Evolutionary conservation across 2,797 vertebrate species (phyloP), one percentile per base, ranked within the genome.

Genomic region (Bradypus variegatus): DNA sequence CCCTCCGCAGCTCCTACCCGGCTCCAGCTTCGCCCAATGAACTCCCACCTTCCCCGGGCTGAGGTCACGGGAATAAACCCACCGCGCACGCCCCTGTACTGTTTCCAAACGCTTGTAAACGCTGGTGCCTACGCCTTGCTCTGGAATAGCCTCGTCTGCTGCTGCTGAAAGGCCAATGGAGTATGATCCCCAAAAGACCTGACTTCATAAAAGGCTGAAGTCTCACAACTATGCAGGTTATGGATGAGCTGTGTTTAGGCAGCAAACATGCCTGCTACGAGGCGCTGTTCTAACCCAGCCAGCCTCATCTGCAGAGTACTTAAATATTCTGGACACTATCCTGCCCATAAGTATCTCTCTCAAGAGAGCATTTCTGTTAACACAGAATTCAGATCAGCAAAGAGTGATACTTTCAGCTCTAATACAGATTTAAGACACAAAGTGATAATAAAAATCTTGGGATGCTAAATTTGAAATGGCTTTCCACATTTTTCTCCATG

Each of bases 371-470:
- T n/a, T 64, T 29, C 73, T 33, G 7, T 11, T 79, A 83, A 75
- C 38, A 70, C 38, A 33, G 89, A 85, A 92, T 79, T 87, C 82
- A 55, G 15, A 76, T 75, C 58, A 50, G n/a, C 78, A 87, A 93
- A 87, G 87, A 23, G 91, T 82, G 5, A 36, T 55, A 27, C 8
- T 55, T 93, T 60, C 18, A 67, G 70, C 27, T 85, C 14, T 16
- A 70, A 70, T 19, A 53, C 4, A 3, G 21, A 86, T 93, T 41
- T 91, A 87, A 88, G 36, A 78, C 8, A 73, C 9, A 55, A 90
- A 64, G 27, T 31, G 33, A 91, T 36, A 77, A 86, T 89, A 65
- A 64, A 65, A 86, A 79, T 76, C 36, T 78, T 33, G 62, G 6
- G 21, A 69, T 48, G 41, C n/a, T 65, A 62, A 90, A 72, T 90